A percentile compares a stretch with the other conserved stretches of the same genome.
Evolutionary conservation across 2,797 vertebrate genomes (phyloP).

Genomic region (Clarias laeviceps): DNA sequence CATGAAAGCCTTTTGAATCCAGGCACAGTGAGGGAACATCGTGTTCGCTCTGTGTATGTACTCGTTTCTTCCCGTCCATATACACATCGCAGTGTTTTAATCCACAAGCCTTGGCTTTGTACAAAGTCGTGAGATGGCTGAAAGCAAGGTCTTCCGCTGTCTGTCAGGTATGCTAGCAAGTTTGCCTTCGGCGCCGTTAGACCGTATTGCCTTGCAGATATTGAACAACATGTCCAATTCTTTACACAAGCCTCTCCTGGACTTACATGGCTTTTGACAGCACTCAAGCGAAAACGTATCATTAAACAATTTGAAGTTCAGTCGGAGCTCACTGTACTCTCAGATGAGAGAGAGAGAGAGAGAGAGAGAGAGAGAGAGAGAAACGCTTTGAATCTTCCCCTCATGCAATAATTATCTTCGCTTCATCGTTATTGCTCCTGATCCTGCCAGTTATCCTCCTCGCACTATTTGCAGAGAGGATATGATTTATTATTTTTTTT

Average conservation of each 20-base stretch:
- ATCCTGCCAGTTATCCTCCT: neutral
- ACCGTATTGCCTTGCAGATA: too few species aligned
- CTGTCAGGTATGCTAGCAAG: neutral
- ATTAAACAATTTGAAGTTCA: slow-evolving; percentile 4
- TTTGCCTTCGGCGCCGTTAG: too few species aligned
- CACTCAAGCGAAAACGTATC: neutral
- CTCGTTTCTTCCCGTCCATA: neutral
- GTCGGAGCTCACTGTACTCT: neutral
- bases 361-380: too few species aligned
- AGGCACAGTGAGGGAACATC: neutral
- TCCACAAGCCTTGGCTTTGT: neutral
- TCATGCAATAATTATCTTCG: slow-evolving; percentile 1
- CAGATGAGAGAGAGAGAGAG: neutral
- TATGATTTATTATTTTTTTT: neutral
- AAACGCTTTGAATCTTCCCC: neutral
- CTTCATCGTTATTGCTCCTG: neutral
- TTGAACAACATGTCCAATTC: neutral
- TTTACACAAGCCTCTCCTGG: neutral
- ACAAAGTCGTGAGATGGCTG: neutral
- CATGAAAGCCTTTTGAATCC: neutral
- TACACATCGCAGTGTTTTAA: slow-evolving; percentile 7
- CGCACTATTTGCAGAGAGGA: neutral
- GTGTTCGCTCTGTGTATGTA: neutral
- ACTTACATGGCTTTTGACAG: neutral
- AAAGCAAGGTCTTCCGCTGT: neutral